These are phyloP conservation scores for Halocynthia aurantium DNA, from an alignment of 23 tunicate genomes.

Conservation along the genomic window DNA sequence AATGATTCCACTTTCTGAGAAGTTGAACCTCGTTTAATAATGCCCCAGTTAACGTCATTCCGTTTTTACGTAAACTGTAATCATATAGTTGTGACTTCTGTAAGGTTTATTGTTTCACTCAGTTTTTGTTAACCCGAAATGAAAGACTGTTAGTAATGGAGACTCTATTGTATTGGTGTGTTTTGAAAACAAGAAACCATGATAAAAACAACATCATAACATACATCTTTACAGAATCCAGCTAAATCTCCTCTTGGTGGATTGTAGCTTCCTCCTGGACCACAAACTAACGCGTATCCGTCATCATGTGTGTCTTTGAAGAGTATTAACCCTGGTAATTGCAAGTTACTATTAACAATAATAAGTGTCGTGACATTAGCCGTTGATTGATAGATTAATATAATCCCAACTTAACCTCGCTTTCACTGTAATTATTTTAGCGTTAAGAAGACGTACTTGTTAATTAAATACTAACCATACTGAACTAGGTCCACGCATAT, in stretches of 20 bases:
- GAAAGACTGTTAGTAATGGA: too few species aligned
- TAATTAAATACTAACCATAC: slow-evolving; percentile 48
- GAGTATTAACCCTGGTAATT: slow-evolving; percentile 55
- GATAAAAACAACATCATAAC: neutral
- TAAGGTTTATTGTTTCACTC: too few species aligned
- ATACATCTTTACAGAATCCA: slow-evolving; percentile 58
- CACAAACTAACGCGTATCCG: slow-evolving; percentile 71
- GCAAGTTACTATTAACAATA: neutral
- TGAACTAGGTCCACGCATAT: slow-evolving; percentile 81
- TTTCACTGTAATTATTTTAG: neutral
- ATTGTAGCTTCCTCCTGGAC: slow-evolving; percentile 61
- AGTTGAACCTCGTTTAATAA: too few species aligned
- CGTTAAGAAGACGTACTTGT: neutral
- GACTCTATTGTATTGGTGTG: too few species aligned
- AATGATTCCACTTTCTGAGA: too few species aligned
- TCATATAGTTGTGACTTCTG: too few species aligned
- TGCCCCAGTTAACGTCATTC: too few species aligned
- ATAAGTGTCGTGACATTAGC: neutral
- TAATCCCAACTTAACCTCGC: neutral
- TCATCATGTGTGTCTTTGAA: slow-evolving; percentile 50
- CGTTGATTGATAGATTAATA: neutral
- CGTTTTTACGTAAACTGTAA: too few species aligned
- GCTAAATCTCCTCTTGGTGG: slow-evolving; percentile 53
- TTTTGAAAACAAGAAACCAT: too few species aligned
- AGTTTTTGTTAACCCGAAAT: too few species aligned